Percentiles rank a stretch among this genome's conserved stretches.
Evolutionary conservation across 2,888 invertebrate genomes (phyloP).

Genomic region (Chironomus riparius): DNA sequence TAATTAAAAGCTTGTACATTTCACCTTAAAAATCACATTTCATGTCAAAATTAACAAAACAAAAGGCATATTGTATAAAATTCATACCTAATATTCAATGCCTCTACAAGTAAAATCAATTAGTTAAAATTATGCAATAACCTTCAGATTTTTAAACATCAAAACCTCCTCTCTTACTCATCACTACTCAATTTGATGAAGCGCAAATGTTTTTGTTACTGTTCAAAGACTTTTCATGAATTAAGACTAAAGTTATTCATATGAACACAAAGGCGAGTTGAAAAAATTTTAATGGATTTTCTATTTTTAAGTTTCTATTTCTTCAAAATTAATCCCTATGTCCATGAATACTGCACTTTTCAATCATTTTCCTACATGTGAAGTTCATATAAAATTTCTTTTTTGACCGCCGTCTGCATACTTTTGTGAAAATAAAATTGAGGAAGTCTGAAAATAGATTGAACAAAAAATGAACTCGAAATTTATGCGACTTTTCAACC

Average conservation of each 20-base stretch:
- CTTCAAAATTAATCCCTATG: too few species aligned
- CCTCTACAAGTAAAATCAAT: background rate
- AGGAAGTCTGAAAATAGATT: too few species aligned
- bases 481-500: background rate
- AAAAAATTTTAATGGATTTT: conserved; percentile 24
- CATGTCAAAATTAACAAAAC: too few species aligned
- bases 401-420: too few species aligned
- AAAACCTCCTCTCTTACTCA: background rate
- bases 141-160: background rate
- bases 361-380: background rate
- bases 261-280: background rate
- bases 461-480: too few species aligned
- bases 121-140: background rate
- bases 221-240: background rate
- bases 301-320: conserved; percentile 1
- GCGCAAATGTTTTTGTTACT: background rate
- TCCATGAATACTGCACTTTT: background rate
- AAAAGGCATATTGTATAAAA: too few species aligned
- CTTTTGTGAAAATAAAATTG: too few species aligned
- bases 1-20: too few species aligned
- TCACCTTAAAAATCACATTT: too few species aligned
- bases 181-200: background rate
- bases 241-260: background rate
- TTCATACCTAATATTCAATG: background rate
- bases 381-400: background rate